Base-by-base conservation (phyloP, 1,140 invertebrate genomes). In the Pantala flavescens region DNA sequence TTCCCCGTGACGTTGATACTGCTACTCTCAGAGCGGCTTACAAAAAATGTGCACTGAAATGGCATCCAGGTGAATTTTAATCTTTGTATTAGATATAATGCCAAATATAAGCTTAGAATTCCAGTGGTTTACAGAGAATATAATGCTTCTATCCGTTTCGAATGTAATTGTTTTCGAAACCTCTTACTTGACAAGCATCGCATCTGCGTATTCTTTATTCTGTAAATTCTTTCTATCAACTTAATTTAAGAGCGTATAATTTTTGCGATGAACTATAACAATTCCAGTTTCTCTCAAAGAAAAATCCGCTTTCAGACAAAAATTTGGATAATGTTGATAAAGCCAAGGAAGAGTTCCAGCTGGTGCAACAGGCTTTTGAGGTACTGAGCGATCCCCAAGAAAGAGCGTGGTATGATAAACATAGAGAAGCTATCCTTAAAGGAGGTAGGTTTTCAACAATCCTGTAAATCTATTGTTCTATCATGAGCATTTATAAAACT, bases 321-420 rank as follows among this genome's bases (percentile, higher is more conserved):
- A 98, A 99, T 86, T 88, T 90, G 12, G 89, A 94, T 43, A 89
- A 91, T 79, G 78, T 87, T 10, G 90, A 91, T 43, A 91, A 93
- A 80, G 95, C 95, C 0, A 98, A 96, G 79, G 89, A 91, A 81
- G 90, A 95, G 78, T 99, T 99, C 84, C 93, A 95, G 79, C 79
- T 93, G 7, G 88, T 99, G 10, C 97, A 99, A 82, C 95, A 97
- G 83, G 97, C 97, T 0, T 99, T 98, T 84, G 96, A 98, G 81
- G 93, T 98, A 10, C 85, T 99, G 0, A 93, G 90, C 75, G 96
- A 99, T 85, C 87, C 91, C 0, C 95, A 98, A 78, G 97, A 99
- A 83, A 86, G 97, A 79, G 90, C 94, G 7, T 99, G 95, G 94
- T 95, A 98, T 84, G 96, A 98, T 80, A 91, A 91, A 78, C 95